Base-by-base conservation (phyloP, 2,113 vertebrate genomes). In the Archilochus colubris region DNA sequence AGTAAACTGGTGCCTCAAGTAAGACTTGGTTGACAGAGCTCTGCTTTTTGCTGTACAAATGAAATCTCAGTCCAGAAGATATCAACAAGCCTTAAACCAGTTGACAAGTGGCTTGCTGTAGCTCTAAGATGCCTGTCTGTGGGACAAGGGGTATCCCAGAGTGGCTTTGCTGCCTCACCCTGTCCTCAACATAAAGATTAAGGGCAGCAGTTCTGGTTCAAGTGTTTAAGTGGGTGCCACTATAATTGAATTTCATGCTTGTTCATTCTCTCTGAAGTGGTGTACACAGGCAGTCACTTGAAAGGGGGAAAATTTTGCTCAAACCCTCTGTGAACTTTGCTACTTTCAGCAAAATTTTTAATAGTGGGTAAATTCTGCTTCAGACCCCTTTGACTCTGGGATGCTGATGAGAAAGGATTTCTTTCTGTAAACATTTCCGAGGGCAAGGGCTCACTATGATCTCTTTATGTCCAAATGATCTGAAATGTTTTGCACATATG, bases 171-270 rank as follows among this genome's bases (percentile, higher is more conserved):
- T 81, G 91, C 61, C 94, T 95, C 58, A 91, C 92, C 89, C 95
- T 92, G 91, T 97, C 97, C 96, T 97, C 97, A 96, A 95, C 95
- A 95, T 96, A 95, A 97, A 98, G 98, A 98, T 99, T 99, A 99
- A 98, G 98, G 95, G 91, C 95, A 98, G 97, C 97, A 98, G 96
- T 97, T 98, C 98, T 98, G 98, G 97, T 98, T 97, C 97, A 98
- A 95, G 97, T 98, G 95, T 93, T 94, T 97, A 97, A 97, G 97
- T 95, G 92, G 92, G 98, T 98, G 98, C 98, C 93, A 86, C 91
- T 96, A 96, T 99, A 98, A 99, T 99, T 99, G 96, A 98, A 99
- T 99, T 99, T 99, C 98, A 99, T 98, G 98, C 98, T 98, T 85
- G 78, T 97, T 98, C 98, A 97, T 98, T 98, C 94, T 97, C 98